phyloP scores from a whole-genome alignment of 2,113 vertebrate species.

The Lates calcarifer region DNA sequence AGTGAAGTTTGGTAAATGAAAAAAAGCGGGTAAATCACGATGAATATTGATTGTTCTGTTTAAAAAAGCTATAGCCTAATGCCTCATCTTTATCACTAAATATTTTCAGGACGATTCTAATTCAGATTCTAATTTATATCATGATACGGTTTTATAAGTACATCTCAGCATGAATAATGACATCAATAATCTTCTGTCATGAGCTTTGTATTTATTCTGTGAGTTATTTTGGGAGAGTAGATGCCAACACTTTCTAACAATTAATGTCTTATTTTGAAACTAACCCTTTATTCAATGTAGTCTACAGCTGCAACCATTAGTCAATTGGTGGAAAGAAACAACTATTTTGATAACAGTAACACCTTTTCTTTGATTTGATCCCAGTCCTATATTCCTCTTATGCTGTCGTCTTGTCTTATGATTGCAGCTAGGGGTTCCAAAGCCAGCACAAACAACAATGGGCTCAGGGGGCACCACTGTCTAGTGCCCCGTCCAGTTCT shows the following conservation, averaged over 20 bases:
- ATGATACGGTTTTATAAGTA: neutral
- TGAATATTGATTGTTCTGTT: conserved; percentile 2
- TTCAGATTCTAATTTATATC: neutral
- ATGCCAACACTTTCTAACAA: neutral
- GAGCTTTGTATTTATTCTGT: neutral
- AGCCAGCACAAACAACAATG: too few relatives aligned
- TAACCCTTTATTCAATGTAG: neutral
- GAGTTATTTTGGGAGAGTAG: neutral
- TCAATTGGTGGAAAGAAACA: neutral
- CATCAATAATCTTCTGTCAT: neutral
- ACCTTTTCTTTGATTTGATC: too few relatives aligned
- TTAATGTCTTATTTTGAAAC: neutral
- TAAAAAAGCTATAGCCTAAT: neutral
- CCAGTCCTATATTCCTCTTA: too few relatives aligned
- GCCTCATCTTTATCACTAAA: neutral
- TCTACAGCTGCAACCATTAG: neutral
- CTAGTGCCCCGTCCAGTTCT: too few relatives aligned
- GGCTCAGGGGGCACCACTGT: too few relatives aligned
- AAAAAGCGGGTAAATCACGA: neutral
- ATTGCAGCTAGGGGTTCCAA: too few relatives aligned
- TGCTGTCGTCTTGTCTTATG: too few relatives aligned
- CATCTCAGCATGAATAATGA: neutral
- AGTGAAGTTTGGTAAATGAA: neutral
- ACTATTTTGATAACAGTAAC: too few relatives aligned
- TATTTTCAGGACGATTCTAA: neutral